Conservation (phyloP, 1,140 invertebrate genomes). For the Parasteatoda tepidariorum region DNA sequence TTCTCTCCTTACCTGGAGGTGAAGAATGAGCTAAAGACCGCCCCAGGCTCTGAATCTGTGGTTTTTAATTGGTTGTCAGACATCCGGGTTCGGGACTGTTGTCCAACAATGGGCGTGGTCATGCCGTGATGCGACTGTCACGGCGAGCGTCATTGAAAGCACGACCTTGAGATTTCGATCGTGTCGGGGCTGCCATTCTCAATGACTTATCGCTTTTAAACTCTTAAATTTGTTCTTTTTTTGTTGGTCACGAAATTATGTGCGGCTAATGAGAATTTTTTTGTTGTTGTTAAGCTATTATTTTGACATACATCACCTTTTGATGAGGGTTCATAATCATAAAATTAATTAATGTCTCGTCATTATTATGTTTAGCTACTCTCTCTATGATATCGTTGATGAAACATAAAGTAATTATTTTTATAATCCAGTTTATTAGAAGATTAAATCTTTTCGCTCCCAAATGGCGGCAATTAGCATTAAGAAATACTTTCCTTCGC, state of each 20-base stretch:
- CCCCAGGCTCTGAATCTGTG: slow-evolving; percentile 9
- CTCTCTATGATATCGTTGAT: too few species aligned
- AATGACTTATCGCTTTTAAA: slow-evolving; percentile 43
- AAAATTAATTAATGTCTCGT: not conserved
- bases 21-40: slow-evolving; percentile 39
- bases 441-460: too few species aligned
- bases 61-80: slow-evolving; percentile 52
- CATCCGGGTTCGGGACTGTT: slow-evolving; percentile 57
- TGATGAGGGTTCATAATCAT: not conserved
- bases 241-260: slow-evolving; percentile 42
- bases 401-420: too few species aligned
- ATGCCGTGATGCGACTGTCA: slow-evolving; percentile 55
- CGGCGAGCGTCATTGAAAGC: slow-evolving; percentile 49
- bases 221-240: not conserved
- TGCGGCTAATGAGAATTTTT: slow-evolving; percentile 46
- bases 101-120: slow-evolving; percentile 52
- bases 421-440: too few species aligned
- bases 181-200: slow-evolving; percentile 6
- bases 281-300: not conserved
- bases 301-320: slow-evolving; percentile 1
- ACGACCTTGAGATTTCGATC: slow-evolving; percentile 38
- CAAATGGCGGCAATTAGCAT: too few species aligned
- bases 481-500: too few species aligned
- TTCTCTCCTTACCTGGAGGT: slow-evolving; percentile 45
- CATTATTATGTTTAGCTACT: not conserved